Evolutionary conservation across 2,888 invertebrate genomes (phyloP), one percentile per base, ranked within the genome.

Genomic region (Pachycephus smyrnensis): DNA sequence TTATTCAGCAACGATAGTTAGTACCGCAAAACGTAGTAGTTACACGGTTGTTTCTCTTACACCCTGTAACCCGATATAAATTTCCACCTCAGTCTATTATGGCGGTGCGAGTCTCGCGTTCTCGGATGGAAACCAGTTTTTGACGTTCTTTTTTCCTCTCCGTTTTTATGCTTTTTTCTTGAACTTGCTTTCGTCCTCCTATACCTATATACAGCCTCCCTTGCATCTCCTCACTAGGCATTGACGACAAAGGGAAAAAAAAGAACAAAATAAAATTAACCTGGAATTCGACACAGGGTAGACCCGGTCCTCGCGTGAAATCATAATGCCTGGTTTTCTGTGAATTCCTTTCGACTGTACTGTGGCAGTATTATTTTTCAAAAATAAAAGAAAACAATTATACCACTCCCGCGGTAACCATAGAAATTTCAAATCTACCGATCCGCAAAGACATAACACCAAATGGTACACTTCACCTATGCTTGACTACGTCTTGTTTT

Each of bases 71-170:
- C 71, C 73, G 80, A 30, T 79, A 78, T 83, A 82, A 82, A 80
- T 82, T 79, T 81, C 79, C 77, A 75, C 76, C 73, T 81, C 82
- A 78, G 80, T 85, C 84, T 84, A 86, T 85, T 84, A 84, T 84
- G 81, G 81, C 80, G 82, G 80, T 85, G 86, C 88, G 80, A 86
- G 88, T 88, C 87, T 84, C 80, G 80, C 81, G 40, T 40, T 81
- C 82, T 78, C 82, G 79, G 75, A 79, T 79, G 80, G 81, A 86
- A 89, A 89, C 88, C 87, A 88, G 89, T 88, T 88, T 86, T 82
- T 83, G 76, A 81, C 82, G 82, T 79, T 84, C 83, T 82, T 79
- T 84, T 76, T 73, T 77, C 71, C 79, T 73, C 76, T 73, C 75
- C 77, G 76, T 77, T 74, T 77, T 75, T 77, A 23, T 55, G 55